A percentile compares a stretch with the other conserved stretches of the same genome.
phyloP scores from a whole-genome alignment of 2,888 invertebrate species.

The Pseudolycoriella hygida region DNA sequence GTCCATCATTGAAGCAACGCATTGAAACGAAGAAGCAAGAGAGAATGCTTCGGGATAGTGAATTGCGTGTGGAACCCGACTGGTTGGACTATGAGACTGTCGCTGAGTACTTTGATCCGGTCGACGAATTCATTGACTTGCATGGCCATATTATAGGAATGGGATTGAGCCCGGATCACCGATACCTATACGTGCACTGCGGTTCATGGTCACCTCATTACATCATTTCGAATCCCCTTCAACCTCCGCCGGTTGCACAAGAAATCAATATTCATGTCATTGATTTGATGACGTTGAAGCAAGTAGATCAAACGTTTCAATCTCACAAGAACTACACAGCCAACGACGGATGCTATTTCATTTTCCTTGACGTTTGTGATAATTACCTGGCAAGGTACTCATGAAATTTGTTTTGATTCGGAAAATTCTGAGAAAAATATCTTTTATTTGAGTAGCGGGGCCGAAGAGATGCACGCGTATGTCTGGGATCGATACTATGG shows the following conservation, averaged over 20 bases:
- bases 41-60: constrained; percentile 17
- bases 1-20: constrained; percentile 47
- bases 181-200: constrained; percentile 66
- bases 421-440: too few relatives aligned
- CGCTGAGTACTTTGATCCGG: constrained; percentile 48
- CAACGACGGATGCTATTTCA: constrained; percentile 72
- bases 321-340: constrained; percentile 70
- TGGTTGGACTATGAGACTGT: constrained; percentile 51
- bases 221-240: constrained; percentile 52
- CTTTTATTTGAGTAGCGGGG: constrained; percentile 49
- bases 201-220: constrained; percentile 66
- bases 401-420: too few relatives aligned
- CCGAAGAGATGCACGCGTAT: constrained; percentile 68
- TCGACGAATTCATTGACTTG: constrained; percentile 65
- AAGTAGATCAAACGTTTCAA: constrained; percentile 59
- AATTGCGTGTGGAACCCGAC: constrained; percentile 38
- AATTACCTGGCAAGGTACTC: constrained; percentile 65
- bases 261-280: constrained; percentile 79
- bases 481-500: constrained; percentile 77
- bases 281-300: constrained; percentile 54
- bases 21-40: constrained; percentile 24
- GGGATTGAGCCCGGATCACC: constrained; percentile 67
- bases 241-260: constrained; percentile 70
- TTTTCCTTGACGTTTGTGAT: constrained; percentile 66
- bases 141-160: constrained; percentile 78